Evolutionary conservation across 2,113 vertebrate genomes (phyloP).

Genomic region (Eurypyga helias): DNA sequence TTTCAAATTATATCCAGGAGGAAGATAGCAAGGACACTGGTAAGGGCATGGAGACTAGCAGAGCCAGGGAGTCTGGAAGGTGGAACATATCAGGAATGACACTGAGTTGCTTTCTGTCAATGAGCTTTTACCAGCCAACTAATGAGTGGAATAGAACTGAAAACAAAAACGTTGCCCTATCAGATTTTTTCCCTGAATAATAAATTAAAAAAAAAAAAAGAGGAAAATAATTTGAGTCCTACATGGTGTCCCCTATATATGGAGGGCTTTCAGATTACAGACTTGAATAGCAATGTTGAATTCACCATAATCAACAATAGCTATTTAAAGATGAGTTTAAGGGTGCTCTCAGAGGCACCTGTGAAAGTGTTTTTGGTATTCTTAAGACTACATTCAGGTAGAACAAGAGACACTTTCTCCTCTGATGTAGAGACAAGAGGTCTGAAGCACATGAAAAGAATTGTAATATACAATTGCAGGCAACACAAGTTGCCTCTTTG

Average conservation of each 20-base stretch:
- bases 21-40: not conserved
- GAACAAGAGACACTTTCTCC: not conserved
- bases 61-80: not conserved
- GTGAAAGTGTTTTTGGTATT: not conserved
- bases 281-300: not conserved
- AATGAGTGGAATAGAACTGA: not conserved
- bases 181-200: not conserved
- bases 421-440: not conserved
- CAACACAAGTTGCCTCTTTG: not conserved
- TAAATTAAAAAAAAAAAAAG: not conserved
- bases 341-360: not conserved
- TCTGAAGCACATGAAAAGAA: not conserved
- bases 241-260: accelerated
- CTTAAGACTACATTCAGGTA: not conserved
- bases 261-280: not conserved
- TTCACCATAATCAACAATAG: not conserved
- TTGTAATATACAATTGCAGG: not conserved
- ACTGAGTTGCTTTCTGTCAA: not conserved
- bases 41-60: not conserved
- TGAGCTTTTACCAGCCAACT: not conserved
- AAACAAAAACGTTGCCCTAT: not conserved
- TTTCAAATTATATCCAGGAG: not conserved
- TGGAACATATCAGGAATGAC: not conserved
- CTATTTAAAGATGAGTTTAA: not conserved
- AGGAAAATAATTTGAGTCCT: not conserved